Evolutionary conservation across 2,797 vertebrate genomes (phyloP).

Genomic region (Chromis chromis): DNA sequence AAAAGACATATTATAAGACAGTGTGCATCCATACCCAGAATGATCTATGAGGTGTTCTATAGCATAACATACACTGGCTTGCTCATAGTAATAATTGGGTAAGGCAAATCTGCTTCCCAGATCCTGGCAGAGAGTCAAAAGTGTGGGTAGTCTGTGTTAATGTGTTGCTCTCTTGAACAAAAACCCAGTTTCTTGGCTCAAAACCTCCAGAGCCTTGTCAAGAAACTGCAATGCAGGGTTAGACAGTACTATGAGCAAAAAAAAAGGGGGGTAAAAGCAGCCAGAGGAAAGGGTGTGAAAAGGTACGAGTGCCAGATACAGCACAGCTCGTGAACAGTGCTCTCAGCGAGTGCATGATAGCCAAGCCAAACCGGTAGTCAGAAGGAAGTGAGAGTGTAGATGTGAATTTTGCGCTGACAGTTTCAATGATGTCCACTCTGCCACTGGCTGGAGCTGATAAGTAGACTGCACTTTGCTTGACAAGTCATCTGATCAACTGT

Average conservation of each 20-base stretch:
- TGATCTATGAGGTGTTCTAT: slow-evolving; percentile 17
- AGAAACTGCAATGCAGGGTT: slow-evolving; percentile 76
- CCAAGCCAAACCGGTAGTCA: slow-evolving; percentile 24
- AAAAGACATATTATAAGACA: not conserved
- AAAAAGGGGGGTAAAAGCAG: slow-evolving; percentile 16
- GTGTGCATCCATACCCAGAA: slow-evolving; percentile 15
- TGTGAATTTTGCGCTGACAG: slow-evolving; percentile 73
- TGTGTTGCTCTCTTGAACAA: slow-evolving; percentile 39
- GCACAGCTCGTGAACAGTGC: slow-evolving; percentile 20
- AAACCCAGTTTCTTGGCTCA: slow-evolving; percentile 44
- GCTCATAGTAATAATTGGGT: slow-evolving; percentile 30
- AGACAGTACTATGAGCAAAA: slow-evolving; percentile 36
- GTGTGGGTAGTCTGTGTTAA: slow-evolving; percentile 34
- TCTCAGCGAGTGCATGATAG: slow-evolving; percentile 35
- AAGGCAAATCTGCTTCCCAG: slow-evolving; percentile 29
- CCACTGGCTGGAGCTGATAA: slow-evolving; percentile 50
- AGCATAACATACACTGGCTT: slow-evolving; percentile 21
- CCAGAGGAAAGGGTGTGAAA: slow-evolving; percentile 45
- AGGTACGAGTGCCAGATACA: slow-evolving; percentile 41
- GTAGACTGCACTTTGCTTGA: slow-evolving; percentile 49
- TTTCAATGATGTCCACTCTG: slow-evolving; percentile 52
- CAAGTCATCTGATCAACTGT: slow-evolving; percentile 41
- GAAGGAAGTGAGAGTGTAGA: slow-evolving; percentile 38
- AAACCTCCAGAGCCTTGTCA: slow-evolving; percentile 53
- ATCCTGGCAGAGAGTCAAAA: slow-evolving; percentile 45